A percentile compares a stretch with the other conserved stretches of the same genome.
phyloP scores from a whole-genome alignment of 1,140 invertebrate species.

The Aphelinus certus region DNA sequence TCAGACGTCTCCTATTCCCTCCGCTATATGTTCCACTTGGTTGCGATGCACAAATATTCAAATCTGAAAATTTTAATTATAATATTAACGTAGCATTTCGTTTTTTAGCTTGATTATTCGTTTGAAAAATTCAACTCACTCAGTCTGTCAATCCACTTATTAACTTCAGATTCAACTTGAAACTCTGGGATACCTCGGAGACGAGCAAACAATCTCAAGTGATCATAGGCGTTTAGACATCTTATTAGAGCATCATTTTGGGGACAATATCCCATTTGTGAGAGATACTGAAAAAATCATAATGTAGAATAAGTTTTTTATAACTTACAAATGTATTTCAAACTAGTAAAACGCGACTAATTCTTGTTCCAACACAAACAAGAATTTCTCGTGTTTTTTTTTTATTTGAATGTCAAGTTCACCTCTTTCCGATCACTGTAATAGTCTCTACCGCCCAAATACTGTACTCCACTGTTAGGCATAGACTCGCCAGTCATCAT shows the following conservation, averaged over 20 bases:
- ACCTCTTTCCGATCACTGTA: conserved; percentile 64
- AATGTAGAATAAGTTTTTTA: not conserved
- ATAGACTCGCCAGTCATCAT: conserved; percentile 79
- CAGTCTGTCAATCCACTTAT: conserved; percentile 65
- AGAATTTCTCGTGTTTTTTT: not conserved
- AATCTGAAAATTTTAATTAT: conserved; percentile 47
- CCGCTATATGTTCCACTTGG: conserved; percentile 77
- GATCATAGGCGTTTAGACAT: conserved; percentile 75
- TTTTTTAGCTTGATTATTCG: not conserved
- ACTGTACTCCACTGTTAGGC: conserved; percentile 72
- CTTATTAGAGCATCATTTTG: conserved; percentile 78
- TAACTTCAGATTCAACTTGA: conserved; percentile 65
- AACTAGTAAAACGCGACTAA: not conserved
- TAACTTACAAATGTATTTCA: not conserved
- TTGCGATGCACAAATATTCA: conserved; percentile 60
- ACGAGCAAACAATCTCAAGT: conserved; percentile 74
- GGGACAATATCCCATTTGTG: conserved; percentile 75
- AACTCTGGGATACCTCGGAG: conserved; percentile 71
- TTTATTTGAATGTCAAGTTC: conserved; percentile 43
- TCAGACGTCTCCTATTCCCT: conserved; percentile 95
- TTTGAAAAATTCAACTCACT: conserved; percentile 50
- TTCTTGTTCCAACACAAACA: not conserved
- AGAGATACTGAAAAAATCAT: conserved; percentile 60
- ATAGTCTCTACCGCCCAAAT: conserved; percentile 55
- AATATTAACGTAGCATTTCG: not conserved